Base-by-base conservation (phyloP, 1,140 invertebrate genomes). In the Sinonovacula constricta region DNA sequence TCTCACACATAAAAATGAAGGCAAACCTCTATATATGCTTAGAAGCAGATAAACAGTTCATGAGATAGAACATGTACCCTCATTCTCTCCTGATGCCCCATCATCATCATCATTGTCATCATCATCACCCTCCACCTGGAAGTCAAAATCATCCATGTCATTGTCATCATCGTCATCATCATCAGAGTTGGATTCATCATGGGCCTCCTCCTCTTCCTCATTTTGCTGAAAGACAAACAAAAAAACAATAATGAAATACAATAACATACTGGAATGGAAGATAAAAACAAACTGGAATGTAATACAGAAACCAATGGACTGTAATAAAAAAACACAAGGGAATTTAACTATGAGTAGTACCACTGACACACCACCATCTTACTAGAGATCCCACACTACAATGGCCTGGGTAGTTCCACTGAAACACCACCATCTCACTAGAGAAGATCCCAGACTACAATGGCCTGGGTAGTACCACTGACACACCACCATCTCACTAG, bases 141-240 rank as follows among this genome's bases (percentile, higher is more conserved):
- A 49, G 12, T 75, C 75, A 28, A 83, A 83, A 70, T 86, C 84
- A 77, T 67, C 63, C 30, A 66, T 69, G 39, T 81, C 76, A 54
- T 84, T 81, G 62, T 85, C 81, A 56, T 85, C 83, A 80, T 84
- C 83, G 71, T 83, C 85, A 34, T 85, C 84, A 51, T 83, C 84
- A 71, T 85, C 81, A 80, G 79, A 75, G 57, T 75, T 70, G 60
- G 80, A 79, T 49, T 84, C 84, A 28, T 85, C 81, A 78, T 92
- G 91, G 22, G 84, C 88, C 18, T 84, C 85, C 33, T 90, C 88
- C 59, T 90, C 87, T 56, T 90, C 85, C 60, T 87, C 87, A 68
- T 85, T 83, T 79, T 84, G 34, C 72, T 81, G 67, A 67, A 30
- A 82, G 22, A 56, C 24, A 69, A 56, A 45, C 62, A 63, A n/a